phyloP scores from a whole-genome alignment of 2,797 vertebrate species.

The Neostethus bicornis region DNA sequence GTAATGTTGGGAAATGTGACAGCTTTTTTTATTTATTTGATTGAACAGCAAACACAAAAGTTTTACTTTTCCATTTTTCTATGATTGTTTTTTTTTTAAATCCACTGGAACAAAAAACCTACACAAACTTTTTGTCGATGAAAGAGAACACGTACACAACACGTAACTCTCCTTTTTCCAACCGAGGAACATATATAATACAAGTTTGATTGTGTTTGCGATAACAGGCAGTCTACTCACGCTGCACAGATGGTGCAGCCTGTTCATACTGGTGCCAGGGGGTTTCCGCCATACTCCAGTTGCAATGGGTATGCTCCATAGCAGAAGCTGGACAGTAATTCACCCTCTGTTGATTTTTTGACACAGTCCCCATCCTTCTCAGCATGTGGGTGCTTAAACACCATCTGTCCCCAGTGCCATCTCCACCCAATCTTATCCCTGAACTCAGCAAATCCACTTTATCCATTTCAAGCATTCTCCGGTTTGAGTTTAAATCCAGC shows the following conservation, averaged over 20 bases:
- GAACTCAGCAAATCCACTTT: conserved; percentile 48
- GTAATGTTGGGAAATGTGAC: conserved; percentile 11
- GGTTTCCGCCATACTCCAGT: conserved; percentile 48
- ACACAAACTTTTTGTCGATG: conserved; percentile 1
- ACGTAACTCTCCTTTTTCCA: not conserved
- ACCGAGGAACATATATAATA: not conserved
- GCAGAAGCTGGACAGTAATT: conserved; percentile 41
- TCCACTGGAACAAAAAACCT: conserved; percentile 4
- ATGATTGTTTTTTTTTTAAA: not conserved
- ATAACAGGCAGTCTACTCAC: conserved; percentile 32
- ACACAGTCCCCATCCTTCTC: conserved; percentile 41
- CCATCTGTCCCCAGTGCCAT: conserved; percentile 54
- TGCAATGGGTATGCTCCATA: conserved; percentile 41
- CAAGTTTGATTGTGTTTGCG: conserved; percentile 25
- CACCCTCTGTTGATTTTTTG: conserved; percentile 45
- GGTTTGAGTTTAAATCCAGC: conserved; percentile 17
- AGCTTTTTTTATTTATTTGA: conserved; percentile 9
- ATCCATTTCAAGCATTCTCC: conserved; percentile 48
- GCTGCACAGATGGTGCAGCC: conserved; percentile 46
- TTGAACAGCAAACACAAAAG: conserved; percentile 12
- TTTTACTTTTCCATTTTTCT: not conserved
- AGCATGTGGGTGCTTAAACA: conserved; percentile 57
- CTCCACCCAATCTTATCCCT: conserved; percentile 20
- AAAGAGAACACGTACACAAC: not conserved
- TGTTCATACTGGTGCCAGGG: conserved; percentile 40